These are phyloP conservation scores for Epinotia demarniana DNA, from an alignment of 2,888 invertebrate species.

Conservation along the genomic window DNA sequence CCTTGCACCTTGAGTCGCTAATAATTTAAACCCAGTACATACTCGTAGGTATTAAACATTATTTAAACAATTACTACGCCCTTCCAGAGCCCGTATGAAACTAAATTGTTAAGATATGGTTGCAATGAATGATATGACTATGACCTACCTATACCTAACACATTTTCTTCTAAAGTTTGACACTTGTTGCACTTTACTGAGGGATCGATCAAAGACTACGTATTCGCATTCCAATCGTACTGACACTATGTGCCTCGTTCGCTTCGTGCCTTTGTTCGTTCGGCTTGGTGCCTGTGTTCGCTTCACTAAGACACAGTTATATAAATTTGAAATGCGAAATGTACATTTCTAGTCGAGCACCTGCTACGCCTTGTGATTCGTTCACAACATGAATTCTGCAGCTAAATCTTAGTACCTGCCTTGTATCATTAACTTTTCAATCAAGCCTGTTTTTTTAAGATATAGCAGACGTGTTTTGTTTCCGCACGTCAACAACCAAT, in stretches of 20 bases:
- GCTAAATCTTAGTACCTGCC: not conserved
- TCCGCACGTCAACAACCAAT: slow-evolving; percentile 28
- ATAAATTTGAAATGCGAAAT: not conserved
- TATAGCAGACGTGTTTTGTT: slow-evolving; percentile 20
- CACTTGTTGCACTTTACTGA: not conserved
- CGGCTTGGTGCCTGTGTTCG: not conserved
- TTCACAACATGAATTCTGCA: not conserved
- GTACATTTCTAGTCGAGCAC: not conserved
- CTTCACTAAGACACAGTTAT: not conserved
- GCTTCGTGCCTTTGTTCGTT: not conserved
- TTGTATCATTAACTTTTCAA: not conserved
- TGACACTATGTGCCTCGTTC: too few relatives aligned
- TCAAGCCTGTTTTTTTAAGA: not conserved
- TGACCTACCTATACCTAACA: not conserved
- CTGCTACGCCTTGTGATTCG: not conserved
- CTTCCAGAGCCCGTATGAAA: too few relatives aligned
- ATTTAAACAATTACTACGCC: too few relatives aligned
- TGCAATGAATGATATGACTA: too few relatives aligned
- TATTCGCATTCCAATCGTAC: not conserved
- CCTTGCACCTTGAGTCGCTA: not conserved
- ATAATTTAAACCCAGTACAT: too few relatives aligned
- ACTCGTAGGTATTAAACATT: too few relatives aligned
- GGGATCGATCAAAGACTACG: not conserved
- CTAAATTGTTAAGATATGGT: too few relatives aligned
- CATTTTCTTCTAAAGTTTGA: slow-evolving; percentile 1